These are phyloP conservation scores for Pseudomyrmex concolor DNA, from an alignment of 1,140 invertebrate species.

Conservation along the genomic window DNA sequence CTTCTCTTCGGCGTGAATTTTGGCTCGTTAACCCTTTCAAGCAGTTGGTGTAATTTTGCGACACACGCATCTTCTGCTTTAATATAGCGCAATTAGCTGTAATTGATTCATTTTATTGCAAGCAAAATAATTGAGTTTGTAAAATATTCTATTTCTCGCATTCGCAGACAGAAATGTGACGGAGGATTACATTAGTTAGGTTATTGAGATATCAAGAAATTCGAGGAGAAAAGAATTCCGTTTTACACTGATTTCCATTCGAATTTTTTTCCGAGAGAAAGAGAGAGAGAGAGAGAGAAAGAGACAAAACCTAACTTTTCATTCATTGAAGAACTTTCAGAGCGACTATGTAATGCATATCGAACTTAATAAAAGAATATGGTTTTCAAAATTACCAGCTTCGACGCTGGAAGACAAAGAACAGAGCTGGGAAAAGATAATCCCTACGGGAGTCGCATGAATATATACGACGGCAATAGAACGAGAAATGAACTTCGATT, in stretches of 20 bases:
- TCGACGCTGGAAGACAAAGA: background rate
- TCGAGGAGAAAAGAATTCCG: background rate
- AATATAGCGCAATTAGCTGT: too few species aligned
- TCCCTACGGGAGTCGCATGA: background rate
- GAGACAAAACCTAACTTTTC: background rate
- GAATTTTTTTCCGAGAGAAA: background rate
- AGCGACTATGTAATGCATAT: background rate
- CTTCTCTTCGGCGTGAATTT: conserved; percentile 37
- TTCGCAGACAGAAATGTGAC: background rate
- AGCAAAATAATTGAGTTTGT: too few species aligned
- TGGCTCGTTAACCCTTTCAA: conserved; percentile 63
- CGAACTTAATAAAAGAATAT: background rate
- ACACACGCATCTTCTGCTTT: too few species aligned
- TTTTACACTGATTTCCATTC: background rate
- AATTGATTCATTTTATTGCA: too few species aligned
- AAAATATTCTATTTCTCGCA: too few species aligned
- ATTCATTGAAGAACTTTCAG: background rate
- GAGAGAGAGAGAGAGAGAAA: background rate
- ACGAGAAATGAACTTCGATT: background rate
- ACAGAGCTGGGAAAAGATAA: background rate
- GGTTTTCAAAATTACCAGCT: background rate
- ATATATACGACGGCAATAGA: background rate
- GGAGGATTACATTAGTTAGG: background rate
- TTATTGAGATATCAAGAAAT: background rate
- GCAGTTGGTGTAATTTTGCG: conserved; percentile 6